phyloP scores from a whole-genome alignment of 2,888 invertebrate genomes.

The Diadegma fenestrale region DNA sequence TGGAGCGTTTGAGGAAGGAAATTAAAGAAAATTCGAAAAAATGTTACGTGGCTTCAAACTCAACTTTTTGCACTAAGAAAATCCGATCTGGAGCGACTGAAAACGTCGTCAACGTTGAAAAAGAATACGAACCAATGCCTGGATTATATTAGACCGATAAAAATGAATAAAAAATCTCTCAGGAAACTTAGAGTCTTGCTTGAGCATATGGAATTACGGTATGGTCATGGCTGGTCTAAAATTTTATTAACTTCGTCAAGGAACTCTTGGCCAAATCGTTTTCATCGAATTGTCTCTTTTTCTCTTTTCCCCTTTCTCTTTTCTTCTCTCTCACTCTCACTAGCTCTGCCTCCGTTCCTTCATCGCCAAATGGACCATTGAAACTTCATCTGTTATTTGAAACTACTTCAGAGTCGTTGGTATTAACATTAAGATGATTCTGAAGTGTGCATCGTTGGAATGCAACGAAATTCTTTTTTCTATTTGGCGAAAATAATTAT shows the following conservation, averaged over 20 bases:
- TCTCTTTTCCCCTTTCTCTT: constrained; percentile 36
- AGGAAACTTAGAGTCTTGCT: constrained; percentile 7
- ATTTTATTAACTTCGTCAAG: constrained; percentile 45
- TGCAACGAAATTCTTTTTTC: too few relatives aligned
- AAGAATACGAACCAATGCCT: constrained; percentile 3
- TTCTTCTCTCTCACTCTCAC: constrained; percentile 19
- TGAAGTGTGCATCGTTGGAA: too few relatives aligned
- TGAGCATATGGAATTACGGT: constrained; percentile 41
- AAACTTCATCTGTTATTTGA: constrained; percentile 67
- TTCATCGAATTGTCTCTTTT: constrained; percentile 58
- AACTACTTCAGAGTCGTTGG: constrained; percentile 64
- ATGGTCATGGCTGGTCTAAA: constrained; percentile 37
- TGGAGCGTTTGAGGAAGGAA: background rate
- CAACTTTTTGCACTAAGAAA: background rate
- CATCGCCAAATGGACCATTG: constrained; percentile 28
- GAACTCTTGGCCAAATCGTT: constrained; percentile 45
- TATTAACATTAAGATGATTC: too few relatives aligned
- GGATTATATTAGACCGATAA: constrained; percentile 40
- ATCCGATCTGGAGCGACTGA: background rate
- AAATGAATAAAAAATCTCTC: constrained; percentile 27
- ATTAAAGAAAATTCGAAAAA: background rate
- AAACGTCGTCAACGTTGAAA: background rate
- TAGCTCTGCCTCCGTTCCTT: background rate
- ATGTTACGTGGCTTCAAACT: background rate
- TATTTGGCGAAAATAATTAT: too few relatives aligned